These are phyloP conservation scores for Lissocephala sabroskyi DNA, from an alignment of 2,888 invertebrate genomes.

Conservation along the genomic window DNA sequence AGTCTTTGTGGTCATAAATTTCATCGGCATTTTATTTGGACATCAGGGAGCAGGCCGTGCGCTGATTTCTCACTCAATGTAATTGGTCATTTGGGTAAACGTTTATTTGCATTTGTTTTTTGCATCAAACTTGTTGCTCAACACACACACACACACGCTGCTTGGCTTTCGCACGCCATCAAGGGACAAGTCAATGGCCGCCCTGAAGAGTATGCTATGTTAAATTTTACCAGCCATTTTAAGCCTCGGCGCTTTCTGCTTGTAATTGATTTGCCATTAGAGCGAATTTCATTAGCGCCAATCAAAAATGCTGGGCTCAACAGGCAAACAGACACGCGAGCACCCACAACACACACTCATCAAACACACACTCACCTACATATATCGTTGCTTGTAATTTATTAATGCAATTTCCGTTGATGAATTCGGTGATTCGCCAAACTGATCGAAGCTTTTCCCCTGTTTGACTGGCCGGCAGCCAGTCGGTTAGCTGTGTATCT, in stretches of 20 bases:
- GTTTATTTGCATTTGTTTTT: not conserved
- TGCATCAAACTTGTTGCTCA: constrained; percentile 31
- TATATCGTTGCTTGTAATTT: not conserved
- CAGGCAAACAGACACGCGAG: constrained; percentile 5
- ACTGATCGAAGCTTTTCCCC: too few species aligned
- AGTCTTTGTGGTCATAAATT: not conserved
- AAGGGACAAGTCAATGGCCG: constrained; percentile 16
- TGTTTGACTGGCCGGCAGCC: not conserved
- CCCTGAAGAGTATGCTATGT: constrained; percentile 29
- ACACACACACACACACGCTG: too few species aligned
- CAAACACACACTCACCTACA: not conserved
- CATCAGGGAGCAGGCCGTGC: too few species aligned
- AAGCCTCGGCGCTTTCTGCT: constrained; percentile 7
- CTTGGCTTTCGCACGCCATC: too few species aligned
- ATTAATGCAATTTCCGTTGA: too few species aligned
- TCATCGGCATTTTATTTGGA: too few species aligned
- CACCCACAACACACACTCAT: not conserved
- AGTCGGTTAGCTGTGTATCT: too few species aligned
- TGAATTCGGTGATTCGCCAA: too few species aligned
- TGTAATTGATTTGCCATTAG: constrained; percentile 18
- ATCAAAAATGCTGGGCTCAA: constrained; percentile 24
- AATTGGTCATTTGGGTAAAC: not conserved
- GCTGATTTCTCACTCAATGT: too few species aligned
- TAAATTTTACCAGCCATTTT: constrained; percentile 9
- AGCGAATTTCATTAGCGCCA: constrained; percentile 32